Evolutionary conservation across 2,888 invertebrate species (phyloP).

Genomic region (Tinea pellionella): DNA sequence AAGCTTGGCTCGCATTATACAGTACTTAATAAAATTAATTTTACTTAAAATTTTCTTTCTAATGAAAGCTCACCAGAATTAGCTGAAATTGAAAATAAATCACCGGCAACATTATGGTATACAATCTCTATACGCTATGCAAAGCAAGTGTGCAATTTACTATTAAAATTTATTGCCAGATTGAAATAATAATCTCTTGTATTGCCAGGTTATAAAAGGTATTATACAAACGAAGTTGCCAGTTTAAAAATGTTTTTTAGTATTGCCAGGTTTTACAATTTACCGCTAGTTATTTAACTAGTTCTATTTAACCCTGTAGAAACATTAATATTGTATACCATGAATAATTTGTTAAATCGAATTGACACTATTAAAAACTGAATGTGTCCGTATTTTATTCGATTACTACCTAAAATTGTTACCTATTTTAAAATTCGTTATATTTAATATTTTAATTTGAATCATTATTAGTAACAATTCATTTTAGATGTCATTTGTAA

Average conservation of each 20-base stretch:
- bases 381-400: no score
- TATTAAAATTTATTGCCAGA: constrained; percentile 7
- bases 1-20: not conserved
- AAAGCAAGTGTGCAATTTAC: constrained; percentile 29
- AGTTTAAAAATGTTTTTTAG: no score
- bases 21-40: not conserved
- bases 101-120: constrained; percentile 24
- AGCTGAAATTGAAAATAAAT: not conserved
- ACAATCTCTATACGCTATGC: constrained; percentile 34
- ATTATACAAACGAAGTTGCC: no score
- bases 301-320: no score
- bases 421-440: no score
- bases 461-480: not conserved
- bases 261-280: no score
- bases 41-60: not conserved
- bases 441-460: no score
- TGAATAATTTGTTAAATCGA: no score
- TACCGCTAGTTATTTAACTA: no score
- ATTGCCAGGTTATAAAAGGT: constrained; percentile 10
- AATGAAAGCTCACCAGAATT: not conserved
- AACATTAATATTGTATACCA: no score
- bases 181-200: not conserved
- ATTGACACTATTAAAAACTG: no score
- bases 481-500: not conserved
- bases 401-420: no score